Conservation (phyloP, 2,797 vertebrate species). For the Rhynchotus rufescens region DNA sequence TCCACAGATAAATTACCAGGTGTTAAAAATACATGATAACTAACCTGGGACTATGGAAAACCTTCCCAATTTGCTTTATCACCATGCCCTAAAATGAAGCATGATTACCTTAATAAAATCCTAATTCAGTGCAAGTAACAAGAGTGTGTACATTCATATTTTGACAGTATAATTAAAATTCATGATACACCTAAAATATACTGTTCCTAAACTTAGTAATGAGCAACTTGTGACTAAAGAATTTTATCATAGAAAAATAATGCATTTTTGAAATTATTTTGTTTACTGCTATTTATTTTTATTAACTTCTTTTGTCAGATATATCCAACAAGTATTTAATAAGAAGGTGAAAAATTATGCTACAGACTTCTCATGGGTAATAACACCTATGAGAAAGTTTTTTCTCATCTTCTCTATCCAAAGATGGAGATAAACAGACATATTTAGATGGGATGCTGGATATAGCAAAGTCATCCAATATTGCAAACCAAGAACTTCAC, state of each 20-base stretch:
- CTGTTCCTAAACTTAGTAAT: not conserved
- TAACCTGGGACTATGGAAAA: not conserved
- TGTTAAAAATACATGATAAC: not conserved
- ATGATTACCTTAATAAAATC: constrained; percentile 7
- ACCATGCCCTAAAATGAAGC: not conserved
- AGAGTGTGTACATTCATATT: not conserved
- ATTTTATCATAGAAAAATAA: not conserved
- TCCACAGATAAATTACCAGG: not conserved
- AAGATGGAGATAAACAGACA: not conserved
- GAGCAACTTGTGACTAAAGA: not conserved
- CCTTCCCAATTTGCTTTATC: not conserved
- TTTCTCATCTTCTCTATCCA: not conserved
- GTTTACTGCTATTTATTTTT: not conserved
- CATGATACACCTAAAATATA: not conserved
- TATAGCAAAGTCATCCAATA: not conserved
- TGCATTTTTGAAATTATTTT: not conserved
- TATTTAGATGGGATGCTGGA: not conserved
- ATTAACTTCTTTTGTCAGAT: not conserved
- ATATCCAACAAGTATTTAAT: not conserved
- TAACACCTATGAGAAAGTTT: not conserved
- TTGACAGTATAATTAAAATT: not conserved
- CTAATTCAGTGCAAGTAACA: not conserved
- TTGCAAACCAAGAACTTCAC: not conserved
- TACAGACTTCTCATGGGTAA: not conserved
- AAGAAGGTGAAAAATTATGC: not conserved